Base-by-base conservation (phyloP, 2,888 invertebrate species). In the Papilio elwesi region DNA sequence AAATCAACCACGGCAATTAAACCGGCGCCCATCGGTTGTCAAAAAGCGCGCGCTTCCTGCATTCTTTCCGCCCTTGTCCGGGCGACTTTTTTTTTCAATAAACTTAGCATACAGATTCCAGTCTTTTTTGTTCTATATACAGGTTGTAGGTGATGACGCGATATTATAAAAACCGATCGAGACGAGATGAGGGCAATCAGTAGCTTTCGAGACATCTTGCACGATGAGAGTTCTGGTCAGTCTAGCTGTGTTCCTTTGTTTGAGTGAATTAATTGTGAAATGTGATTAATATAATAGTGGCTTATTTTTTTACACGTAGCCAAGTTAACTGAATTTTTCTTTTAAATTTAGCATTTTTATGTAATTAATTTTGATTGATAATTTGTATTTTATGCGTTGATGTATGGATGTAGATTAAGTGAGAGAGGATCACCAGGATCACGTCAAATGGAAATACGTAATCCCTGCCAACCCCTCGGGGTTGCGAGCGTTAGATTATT, bases 151-250 rank as follows among this genome's bases (percentile, higher is more conserved):
- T 80, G 79, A 81, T 78, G 79, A 79, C 76, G 77, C 73, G 73
- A 72, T 77, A 74, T 86, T 92, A 92, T 92, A 92, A 88, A 92
- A 88, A 88, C 84, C 69, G 85, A 77, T 75, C 75, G 83, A 76
- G 68, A 55, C 76, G 75, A 79, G 85, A 83, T 85, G 86, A 78
- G 76, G 74, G 75, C 79, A 83, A 85, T 90, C 91, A 92, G 91
- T 92, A 91, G 90, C 87, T 88, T 84, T 88, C 90, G 76, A 79
- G 79, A 81, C 80, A 81, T 82, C 84, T 81, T 77, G 80, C 89
- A 89, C 82, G 87, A 92, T 92, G 92, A 88, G 90, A 91, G 87
- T 91, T 87, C 91, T 92, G 92, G 92, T 92, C 78, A 88, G 92
- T 91, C 71, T 65, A 26, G 1, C 26, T 80, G 73, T 76, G 66